Base-by-base conservation (phyloP, 1,140 invertebrate genomes). In the Tetramorium simillimum region DNA sequence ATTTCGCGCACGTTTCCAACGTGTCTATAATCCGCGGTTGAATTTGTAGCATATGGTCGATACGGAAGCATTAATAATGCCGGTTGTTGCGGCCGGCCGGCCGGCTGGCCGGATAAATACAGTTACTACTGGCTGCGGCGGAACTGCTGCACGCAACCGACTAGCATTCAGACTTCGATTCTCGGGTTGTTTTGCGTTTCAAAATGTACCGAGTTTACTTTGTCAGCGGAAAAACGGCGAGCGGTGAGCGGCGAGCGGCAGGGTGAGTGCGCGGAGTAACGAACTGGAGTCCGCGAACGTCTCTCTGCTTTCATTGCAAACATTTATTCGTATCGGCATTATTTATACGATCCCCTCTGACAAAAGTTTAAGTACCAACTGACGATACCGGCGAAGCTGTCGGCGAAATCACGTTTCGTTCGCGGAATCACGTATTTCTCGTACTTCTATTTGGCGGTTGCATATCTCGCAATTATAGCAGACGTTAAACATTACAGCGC, bases 251-350 rank as follows among this genome's bases (percentile, higher is more conserved):
- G 56, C 40, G 33, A 33, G 24, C 56, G 58, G 58, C 43, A n/a
- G 24, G 21, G 18, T 3, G 60, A 67, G 18, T 18, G 58, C 58
- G 10, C 18, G 40, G 12, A 65, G 60, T 78, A 80, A 80, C 46
- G 62, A 80, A 69, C 28, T 33, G n/a, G 77, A 67, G 62, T 69
- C 21, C n/a, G n/a, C 1, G 9, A 53, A 80, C 14, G 43, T 81
- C 33, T 81, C 77, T 53, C 46, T 81, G 63, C 63, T 81, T 81
- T 81, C 14, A 81, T 69, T 69, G 63, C 63, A 81, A 81, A 81
- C 46, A 81, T 81, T 81, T 69, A 81, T 81, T 81, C 46, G 62
- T 81, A 81, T 81, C 63, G 62, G 33, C n/a, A 80, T 80, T 81
- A 81, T 81, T 69, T 81, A 81, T 81, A 69, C 33, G 46, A 40